These are phyloP conservation scores for Monodelphis domestica DNA, from an alignment of 2,797 vertebrate species.

Conservation along the genomic window DNA sequence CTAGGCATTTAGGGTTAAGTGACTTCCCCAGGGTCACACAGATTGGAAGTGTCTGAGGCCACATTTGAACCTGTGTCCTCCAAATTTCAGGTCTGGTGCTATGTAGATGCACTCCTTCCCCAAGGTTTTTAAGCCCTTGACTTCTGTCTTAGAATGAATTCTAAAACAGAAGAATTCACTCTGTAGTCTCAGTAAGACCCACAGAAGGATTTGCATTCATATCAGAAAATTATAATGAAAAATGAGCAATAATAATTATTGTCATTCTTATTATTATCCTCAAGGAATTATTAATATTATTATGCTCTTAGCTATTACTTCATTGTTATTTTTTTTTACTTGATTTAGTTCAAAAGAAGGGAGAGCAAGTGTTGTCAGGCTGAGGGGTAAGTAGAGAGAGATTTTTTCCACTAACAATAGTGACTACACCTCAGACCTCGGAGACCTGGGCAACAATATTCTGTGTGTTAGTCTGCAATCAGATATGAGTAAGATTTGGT, in stretches of 20 bases:
- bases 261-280: background rate
- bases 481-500: constrained; percentile 17
- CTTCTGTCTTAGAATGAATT: too few relatives aligned
- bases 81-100: too few relatives aligned
- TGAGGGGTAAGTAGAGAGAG: constrained; percentile 57
- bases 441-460: constrained; percentile 42
- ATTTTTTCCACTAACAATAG: constrained; percentile 15
- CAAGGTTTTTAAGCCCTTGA: too few relatives aligned
- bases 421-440: constrained; percentile 50
- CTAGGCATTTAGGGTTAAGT: too few relatives aligned
- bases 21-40: too few relatives aligned
- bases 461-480: background rate
- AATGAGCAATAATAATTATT: background rate
- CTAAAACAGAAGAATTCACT: too few relatives aligned
- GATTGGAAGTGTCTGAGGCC: too few relatives aligned
- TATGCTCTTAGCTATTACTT: background rate
- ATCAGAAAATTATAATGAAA: background rate
- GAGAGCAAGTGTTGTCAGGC: constrained; percentile 30
- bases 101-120: too few relatives aligned
- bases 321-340: background rate
- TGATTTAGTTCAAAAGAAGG: background rate
- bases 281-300: too few relatives aligned
- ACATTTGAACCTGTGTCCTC: too few relatives aligned
- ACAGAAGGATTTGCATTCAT: background rate
- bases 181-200: background rate